Base-by-base conservation (phyloP, 2,113 vertebrate species). In the Corvus hawaiiensis region DNA sequence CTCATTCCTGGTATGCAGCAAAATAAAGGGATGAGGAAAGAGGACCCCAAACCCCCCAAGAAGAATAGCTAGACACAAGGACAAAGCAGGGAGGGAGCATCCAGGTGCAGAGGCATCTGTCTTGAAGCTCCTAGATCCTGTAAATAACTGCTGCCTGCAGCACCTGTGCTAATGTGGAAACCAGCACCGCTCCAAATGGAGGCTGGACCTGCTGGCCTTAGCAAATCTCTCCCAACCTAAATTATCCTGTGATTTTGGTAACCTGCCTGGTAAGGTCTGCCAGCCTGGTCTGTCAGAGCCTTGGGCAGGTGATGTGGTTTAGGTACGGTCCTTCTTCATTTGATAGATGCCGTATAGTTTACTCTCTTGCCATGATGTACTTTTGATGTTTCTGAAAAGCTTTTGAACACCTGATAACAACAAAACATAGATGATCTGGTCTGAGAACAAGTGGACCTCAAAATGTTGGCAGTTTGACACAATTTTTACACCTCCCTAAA, bases 151-250 rank as follows among this genome's bases (percentile, higher is more conserved):
- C 26, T 37, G 20, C 32, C 17, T 26, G 24, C 12, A 74, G 13
- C 1, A 1, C 9, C 18, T 41, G 8, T 2, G 1, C 19, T 56
- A 26, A 30, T 0, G 1, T 24, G 35, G 24, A 78, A 93, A 63
- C 3, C 35, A 82, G 10, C 15, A 28, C 35, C 9, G 2, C 27
- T 48, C 33, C 46, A 41, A 66, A 37, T 16, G 8, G 35, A 15
- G 14, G 9, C 30, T 55, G 37, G 37, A 58, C 14, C 21, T 62
- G 46, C 30, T 2, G 3, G 33, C 16, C 21, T 67, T 16, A 24
- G 20, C 12, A 37, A 17, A 59, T 59, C 12, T 9, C 11, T 68
- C 19, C 19, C 44, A 72, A 13, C 3, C 44, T 28, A 41, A 85
- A 68, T 49, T n/a, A 28, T 37, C 6, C 28, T 52, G 16, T 61